Percentiles rank a stretch among this genome's conserved stretches.
phyloP scores from a whole-genome alignment of 2,888 invertebrate species.

The Megalurothrips usitatus region DNA sequence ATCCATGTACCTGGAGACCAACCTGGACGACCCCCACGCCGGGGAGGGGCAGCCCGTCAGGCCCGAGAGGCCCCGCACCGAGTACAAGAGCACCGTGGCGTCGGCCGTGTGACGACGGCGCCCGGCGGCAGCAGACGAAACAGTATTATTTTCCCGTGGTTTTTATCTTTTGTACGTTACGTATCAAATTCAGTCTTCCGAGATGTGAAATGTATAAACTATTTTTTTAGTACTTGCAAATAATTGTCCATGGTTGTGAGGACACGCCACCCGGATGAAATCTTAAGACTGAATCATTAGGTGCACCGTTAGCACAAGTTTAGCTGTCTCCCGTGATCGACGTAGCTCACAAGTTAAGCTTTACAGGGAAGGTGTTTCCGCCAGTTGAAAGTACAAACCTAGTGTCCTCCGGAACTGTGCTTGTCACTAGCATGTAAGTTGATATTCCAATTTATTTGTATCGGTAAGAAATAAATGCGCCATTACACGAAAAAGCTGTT shows the following conservation, averaged over 20 bases:
- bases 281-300: not conserved
- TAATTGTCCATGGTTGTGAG: too few species aligned
- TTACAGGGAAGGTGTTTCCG: too few species aligned
- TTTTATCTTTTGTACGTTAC: not conserved
- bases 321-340: too few species aligned
- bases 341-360: too few species aligned
- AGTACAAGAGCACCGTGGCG: not conserved
- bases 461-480: too few species aligned
- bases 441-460: too few species aligned
- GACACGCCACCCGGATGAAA: not conserved
- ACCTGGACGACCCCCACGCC: not conserved
- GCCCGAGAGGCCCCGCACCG: too few species aligned
- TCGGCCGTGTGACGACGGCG: not conserved
- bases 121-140: not conserved
- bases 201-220: not conserved
- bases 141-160: not conserved
- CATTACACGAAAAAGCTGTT: too few species aligned
- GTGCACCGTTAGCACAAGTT: too few species aligned
- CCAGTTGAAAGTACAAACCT: too few species aligned
- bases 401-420: too few species aligned
- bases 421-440: too few species aligned
- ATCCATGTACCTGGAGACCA: constrained; percentile 10
- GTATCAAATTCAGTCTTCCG: not conserved
- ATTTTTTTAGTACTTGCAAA: not conserved
- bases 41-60: not conserved